Base-by-base conservation (phyloP, 2,888 invertebrate species). In the Anoncus sp. region DNA sequence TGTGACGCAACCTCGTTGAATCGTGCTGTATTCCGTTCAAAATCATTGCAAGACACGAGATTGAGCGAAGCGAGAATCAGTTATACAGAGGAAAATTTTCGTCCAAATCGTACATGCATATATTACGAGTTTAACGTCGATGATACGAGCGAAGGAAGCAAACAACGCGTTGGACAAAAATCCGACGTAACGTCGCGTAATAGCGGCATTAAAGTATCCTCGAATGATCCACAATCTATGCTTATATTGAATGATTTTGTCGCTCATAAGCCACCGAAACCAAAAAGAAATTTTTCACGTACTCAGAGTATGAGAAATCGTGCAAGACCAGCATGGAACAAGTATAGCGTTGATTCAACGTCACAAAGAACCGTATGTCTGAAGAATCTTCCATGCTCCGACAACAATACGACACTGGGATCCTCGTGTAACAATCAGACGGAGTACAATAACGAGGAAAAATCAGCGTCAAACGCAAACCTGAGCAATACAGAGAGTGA, bases 181-280 rank as follows among this genome's bases (percentile, higher is more conserved):
- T 75, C 81, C 1, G 85, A 86, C n/a, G 20, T 79, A 0, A 81
- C 81, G 3, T 70, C 82, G 3, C 83, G 87, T 16, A 85, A 83
- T 31, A 84, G 76, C 40, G 84, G 82, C 60, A 24, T 85, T 6
- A 88, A 87, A 71, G 79, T 83, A 1, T 67, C 85, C 0, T 63
- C 85, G 0, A 84, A 84, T 14, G 87, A 85, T 18, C 89, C 89
- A 5, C 88, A 89, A 14, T 88, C 90, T 16, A 86, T 87, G 86
- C 71, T 88, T 22, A 88, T 89, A 27, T 55, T 89, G 7, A 92
- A 90, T 85, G 92, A 86, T 81, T 92, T 84, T 85, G 94, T 96
- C 0, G 94, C 94, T 0, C 96, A 96, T 83, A 96, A 96, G 85
- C 96, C 96, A 0, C 96, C 96, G 0, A 95, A 96, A 87, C 95